Base-by-base conservation (phyloP, 2,113 vertebrate species). In the Silurus meridionalis region DNA sequence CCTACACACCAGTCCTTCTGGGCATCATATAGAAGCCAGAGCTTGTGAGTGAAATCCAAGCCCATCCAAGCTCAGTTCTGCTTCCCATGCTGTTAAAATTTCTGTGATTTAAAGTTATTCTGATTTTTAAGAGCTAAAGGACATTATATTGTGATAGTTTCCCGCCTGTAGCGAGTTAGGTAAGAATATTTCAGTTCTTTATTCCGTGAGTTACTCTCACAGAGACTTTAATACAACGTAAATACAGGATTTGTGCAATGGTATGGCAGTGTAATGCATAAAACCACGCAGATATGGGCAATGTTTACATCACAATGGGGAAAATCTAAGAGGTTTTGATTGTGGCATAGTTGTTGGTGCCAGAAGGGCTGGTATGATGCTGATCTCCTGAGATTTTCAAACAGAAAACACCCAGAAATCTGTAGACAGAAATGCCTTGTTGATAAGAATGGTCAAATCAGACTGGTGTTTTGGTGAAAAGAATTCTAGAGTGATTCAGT, bases 41-140 rank as follows among this genome's bases (percentile, higher is more conserved):
- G 77, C 8, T 15, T 79, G 53, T 79, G 57, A 79, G 25, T 48
- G 78, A 80, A 46, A 80, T 80, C 60, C 78, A 46, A 80, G 78
- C 57, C 37, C 53, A 79, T 13, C 57, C n/a, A 57, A 57, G 53
- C 23, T 58, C 7, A 57, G 14, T 60, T 82, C 81, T 69, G 63
- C n/a, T 25, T 78, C 46, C 55, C 10, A 25, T 58, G 25, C 57
- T 21, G 78, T 61, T 61, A 46, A 61, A 61, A 46, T 21, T 6
- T 80, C 28, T 2, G 0, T 9, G 55, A 60, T 60, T 80, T 61
- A 11, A 60, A 60, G 21, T 11, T 0, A 13, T 46, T 37, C 28
- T 80, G 77, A 15, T 80, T 37, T 60, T 37, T 25, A 58, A 60
- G 78, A 80, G 5, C 13, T 61, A 46, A 14, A 60, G 14, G 15